These are phyloP conservation scores for Chrysochloris asiatica DNA, from an alignment of 2,113 vertebrate species.

Conservation along the genomic window DNA sequence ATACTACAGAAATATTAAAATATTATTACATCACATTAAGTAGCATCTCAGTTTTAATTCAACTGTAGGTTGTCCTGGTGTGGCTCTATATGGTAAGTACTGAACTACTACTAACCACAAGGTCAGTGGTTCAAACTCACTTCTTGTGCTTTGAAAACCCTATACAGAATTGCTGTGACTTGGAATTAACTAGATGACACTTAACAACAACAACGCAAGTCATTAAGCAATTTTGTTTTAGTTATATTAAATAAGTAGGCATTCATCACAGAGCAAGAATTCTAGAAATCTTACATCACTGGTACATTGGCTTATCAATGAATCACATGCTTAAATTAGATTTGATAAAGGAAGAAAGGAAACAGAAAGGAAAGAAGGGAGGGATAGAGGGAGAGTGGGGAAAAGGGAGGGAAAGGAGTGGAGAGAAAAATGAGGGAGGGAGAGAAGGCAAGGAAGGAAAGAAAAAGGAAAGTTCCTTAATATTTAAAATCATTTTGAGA, in stretches of 20 bases:
- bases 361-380: background rate
- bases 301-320: background rate
- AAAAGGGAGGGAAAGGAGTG: too few species aligned
- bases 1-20: background rate
- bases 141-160: too few species aligned
- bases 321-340: background rate
- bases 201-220: too few species aligned
- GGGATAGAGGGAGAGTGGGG: too few species aligned
- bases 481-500: background rate
- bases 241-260: background rate
- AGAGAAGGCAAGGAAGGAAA: background rate
- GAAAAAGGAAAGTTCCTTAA: background rate
- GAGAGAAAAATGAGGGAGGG: background rate
- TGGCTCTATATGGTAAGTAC: too few species aligned
- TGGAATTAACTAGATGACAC: too few species aligned
- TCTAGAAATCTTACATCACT: background rate
- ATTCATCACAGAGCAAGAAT: background rate
- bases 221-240: background rate
- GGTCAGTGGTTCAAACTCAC: too few species aligned
- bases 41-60: background rate
- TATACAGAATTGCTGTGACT: too few species aligned
- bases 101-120: too few species aligned
- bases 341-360: background rate
- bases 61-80: too few species aligned
- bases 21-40: background rate